Percentiles rank a stretch among this genome's conserved stretches.
Evolutionary conservation across 2,888 invertebrate species (phyloP).

Genomic region (Stenodema calcarata): DNA sequence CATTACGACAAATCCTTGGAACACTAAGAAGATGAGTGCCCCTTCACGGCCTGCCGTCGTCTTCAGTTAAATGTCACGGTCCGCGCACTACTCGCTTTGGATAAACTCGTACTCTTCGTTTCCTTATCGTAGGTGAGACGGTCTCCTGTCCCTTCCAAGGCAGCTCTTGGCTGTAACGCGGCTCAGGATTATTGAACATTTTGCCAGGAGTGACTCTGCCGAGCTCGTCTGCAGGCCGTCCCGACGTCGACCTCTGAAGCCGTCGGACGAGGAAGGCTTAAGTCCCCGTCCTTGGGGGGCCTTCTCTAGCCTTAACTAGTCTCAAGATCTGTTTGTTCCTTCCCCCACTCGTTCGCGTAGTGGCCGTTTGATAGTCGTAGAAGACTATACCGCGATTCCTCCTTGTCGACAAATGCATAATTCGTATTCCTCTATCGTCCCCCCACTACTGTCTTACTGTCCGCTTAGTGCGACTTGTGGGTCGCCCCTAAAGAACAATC

Average conservation of each 20-base stretch:
- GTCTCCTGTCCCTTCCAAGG: not conserved
- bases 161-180: not conserved
- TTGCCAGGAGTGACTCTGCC: not conserved
- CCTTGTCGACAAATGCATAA: not conserved
- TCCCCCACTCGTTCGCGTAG: not conserved
- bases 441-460: not conserved
- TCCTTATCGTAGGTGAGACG: not conserved
- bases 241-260: not conserved
- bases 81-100: not conserved
- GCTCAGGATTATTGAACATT: not conserved
- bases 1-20: not conserved
- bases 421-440: not conserved
- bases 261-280: not conserved
- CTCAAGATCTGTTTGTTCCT: not conserved
- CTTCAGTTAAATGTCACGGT: not conserved
- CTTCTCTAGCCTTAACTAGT: not conserved
- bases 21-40: not conserved
- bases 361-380: not conserved
- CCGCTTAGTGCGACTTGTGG: not conserved
- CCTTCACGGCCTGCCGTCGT: not conserved
- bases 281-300: not conserved
- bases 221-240: not conserved
- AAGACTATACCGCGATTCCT: not conserved
- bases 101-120: not conserved
- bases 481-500: not conserved